Conservation (phyloP, 2,113 vertebrate species). For the Gambusia holbrooki region DNA sequence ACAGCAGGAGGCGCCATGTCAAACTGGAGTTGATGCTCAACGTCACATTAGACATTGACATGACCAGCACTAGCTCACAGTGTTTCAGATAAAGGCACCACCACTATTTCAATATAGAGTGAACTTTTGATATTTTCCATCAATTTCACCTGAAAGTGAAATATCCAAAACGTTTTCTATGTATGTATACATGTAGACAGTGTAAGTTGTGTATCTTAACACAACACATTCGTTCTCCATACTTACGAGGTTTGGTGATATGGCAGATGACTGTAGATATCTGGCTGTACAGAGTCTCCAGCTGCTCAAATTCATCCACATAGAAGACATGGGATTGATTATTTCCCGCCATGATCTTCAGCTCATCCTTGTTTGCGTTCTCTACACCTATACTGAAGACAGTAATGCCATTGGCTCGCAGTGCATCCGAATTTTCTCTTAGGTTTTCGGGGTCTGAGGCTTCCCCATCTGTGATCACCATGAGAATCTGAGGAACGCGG, state of each 20-base stretch:
- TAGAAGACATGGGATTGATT: conserved; percentile 61
- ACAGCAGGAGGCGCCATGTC: too few relatives aligned
- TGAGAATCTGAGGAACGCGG: conserved; percentile 67
- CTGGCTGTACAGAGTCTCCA: conserved; percentile 63
- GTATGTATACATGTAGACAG: too few relatives aligned
- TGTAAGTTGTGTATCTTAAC: too few relatives aligned
- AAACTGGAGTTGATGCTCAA: too few relatives aligned
- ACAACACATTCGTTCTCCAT: too few relatives aligned
- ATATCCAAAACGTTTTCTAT: too few relatives aligned
- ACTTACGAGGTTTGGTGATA: conserved; percentile 37
- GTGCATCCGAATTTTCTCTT: conserved; percentile 15
- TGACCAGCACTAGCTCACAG: too few relatives aligned
- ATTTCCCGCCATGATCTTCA: conserved; percentile 65
- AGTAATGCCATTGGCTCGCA: conserved; percentile 47
- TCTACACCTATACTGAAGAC: conserved; percentile 75
- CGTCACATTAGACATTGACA: too few relatives aligned
- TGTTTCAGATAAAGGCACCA: too few relatives aligned
- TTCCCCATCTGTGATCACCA: conserved; percentile 77
- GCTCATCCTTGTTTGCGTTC: conserved; percentile 32
- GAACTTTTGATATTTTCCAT: too few relatives aligned
- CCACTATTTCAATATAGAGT: too few relatives aligned
- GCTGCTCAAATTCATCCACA: conserved; percentile 53
- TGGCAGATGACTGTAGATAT: conserved; percentile 69
- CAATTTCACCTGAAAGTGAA: too few relatives aligned
- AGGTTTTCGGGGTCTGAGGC: conserved; percentile 46